A percentile compares a stretch with the other conserved stretches of the same genome.
phyloP scores from a whole-genome alignment of 2,888 invertebrate species.

The Limnephilus lunatus region DNA sequence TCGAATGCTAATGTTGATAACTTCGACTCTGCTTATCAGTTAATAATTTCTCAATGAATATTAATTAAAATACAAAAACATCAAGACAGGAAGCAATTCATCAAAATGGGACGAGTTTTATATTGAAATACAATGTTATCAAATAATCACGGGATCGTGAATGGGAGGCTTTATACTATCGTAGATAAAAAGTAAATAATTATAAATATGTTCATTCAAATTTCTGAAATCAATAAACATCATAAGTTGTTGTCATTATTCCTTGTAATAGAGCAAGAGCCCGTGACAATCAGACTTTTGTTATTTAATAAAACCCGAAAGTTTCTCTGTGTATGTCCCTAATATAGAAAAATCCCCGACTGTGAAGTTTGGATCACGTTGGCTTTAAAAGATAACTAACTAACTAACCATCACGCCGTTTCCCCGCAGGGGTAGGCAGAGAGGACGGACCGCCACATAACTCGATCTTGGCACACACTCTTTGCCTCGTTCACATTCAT shows the following conservation, averaged over 20 bases:
- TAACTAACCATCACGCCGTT: too few species aligned
- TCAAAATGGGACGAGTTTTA: background rate
- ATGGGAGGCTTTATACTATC: background rate
- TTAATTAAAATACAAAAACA: background rate
- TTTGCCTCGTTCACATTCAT: too few species aligned
- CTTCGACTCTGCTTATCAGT: background rate
- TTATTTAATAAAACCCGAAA: too few species aligned
- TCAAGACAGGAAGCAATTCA: background rate
- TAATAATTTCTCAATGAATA: background rate
- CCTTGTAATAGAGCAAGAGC: too few species aligned
- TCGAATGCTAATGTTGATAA: background rate
- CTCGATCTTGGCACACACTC: too few species aligned
- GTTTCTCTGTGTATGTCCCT: too few species aligned
- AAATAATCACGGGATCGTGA: background rate
- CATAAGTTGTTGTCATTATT: background rate
- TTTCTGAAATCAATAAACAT: background rate
- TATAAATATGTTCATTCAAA: background rate
- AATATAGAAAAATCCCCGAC: too few species aligned
- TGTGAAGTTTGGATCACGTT: too few species aligned
- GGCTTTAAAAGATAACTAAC: too few species aligned
- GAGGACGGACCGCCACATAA: too few species aligned
- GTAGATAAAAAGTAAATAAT: background rate
- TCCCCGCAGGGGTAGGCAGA: too few species aligned
- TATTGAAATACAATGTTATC: background rate
- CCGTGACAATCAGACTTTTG: too few species aligned